Base-by-base conservation (phyloP, 2,888 invertebrate genomes). In the Dynastes maya region DNA sequence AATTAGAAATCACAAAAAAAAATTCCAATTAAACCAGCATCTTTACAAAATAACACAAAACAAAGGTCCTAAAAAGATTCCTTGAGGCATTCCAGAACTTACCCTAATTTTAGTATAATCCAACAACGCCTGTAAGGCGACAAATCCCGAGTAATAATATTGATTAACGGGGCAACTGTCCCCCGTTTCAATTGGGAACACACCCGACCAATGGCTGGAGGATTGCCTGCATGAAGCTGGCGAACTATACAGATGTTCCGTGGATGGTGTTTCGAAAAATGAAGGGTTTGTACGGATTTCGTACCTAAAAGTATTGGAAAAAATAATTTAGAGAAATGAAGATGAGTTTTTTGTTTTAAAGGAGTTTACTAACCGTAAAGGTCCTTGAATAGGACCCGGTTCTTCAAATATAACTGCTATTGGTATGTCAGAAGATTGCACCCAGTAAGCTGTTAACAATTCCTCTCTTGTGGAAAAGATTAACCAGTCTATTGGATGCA, bases 111-210 rank as follows among this genome's bases (percentile, higher is more conserved):
- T 94, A 29, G 94, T 93, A 84, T 91, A 92, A 86, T 95, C 95
- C 68, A 95, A 91, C 22, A 95, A 88, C 27, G 93, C 91, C 87
- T 95, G 95, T 82, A 95, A 87, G 2, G 94, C 93, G 80, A 94
- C 87, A 86, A 95, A 95, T n/a, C 94, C 94, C 0, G 94, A 94
- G 85, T 92, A 93, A 86, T 93, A 93, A 85, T 95, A 95, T 88
- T 94, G 93, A 83, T 94, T 92, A 3, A 93, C 94, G 0, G 95
- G 95, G 85, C 95, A 95, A 6, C 91, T 91, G 80, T 92, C 92
- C n/a, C 93, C 93, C 0, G 91, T 90, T 84, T 94, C 93, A 85
- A 94, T 92, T 70, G 93, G 93, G 13, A 94, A 90, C 87, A 93
- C 91, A 81, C 92, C 92, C 1, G 91, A 90, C 80, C 93, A 91